Evolutionary conservation across 2,113 vertebrate genomes (phyloP).

Genomic region (Petrocephalus zakoni): DNA sequence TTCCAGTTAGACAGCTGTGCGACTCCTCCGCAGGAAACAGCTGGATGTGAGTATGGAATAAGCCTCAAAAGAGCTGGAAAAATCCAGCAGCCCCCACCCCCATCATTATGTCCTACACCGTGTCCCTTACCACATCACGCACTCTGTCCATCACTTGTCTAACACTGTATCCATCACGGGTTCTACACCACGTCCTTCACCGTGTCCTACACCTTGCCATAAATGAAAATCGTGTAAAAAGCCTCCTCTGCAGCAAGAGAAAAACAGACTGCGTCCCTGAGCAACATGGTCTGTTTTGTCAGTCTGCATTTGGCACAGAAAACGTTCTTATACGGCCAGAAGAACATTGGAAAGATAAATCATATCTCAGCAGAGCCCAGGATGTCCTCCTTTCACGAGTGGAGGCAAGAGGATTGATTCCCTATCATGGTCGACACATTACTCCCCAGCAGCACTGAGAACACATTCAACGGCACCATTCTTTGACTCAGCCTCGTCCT

Average conservation of each 20-base stretch:
- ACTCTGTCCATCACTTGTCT: not conserved
- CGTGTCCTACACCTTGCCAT: not conserved
- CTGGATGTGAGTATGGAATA: conserved; percentile 33
- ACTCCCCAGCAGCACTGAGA: not conserved
- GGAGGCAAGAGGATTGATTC: not conserved
- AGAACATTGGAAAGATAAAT: not conserved
- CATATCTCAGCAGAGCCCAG: not conserved
- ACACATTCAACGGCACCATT: not conserved
- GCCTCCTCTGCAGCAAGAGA: not conserved
- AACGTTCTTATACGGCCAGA: not conserved
- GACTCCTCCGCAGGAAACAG: conserved; percentile 45
- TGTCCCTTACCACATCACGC: not conserved
- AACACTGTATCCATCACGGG: not conserved
- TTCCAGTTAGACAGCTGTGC: conserved; percentile 35
- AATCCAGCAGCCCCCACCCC: not conserved
- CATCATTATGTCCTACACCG: not conserved
- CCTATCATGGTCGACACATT: not conserved
- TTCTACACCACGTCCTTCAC: not conserved
- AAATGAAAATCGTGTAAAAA: not conserved
- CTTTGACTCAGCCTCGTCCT: not conserved
- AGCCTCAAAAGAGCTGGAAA: conserved; percentile 36
- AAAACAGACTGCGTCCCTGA: not conserved
- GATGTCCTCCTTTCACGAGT: not conserved
- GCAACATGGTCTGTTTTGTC: not conserved
- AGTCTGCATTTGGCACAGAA: not conserved